Conservation (phyloP, 2,888 invertebrate species). For the Apamea anceps region DNA sequence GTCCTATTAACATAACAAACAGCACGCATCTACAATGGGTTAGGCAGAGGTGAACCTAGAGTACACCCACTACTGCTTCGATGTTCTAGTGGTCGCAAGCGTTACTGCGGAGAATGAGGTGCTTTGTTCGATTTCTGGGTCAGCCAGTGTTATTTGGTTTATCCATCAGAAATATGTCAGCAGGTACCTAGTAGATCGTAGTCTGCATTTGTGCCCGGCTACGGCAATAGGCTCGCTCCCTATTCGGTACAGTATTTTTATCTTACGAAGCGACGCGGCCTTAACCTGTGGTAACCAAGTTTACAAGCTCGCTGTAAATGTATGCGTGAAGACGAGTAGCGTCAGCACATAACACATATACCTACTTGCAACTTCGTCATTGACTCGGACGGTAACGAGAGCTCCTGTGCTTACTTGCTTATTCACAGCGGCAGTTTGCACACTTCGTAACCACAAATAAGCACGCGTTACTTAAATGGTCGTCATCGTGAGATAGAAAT, state of each 20-base stretch:
- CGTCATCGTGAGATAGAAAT: neutral
- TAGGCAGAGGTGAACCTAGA: neutral
- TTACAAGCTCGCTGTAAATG: neutral
- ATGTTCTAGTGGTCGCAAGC: neutral
- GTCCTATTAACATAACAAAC: neutral
- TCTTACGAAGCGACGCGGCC: neutral
- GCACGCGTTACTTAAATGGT: neutral
- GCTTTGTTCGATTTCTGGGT: neutral
- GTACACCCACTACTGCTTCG: neutral
- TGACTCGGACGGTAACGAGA: neutral
- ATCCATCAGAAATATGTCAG: neutral
- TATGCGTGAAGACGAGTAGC: neutral
- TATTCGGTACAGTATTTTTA: neutral
- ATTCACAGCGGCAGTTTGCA: neutral
- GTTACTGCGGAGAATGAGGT: neutral
- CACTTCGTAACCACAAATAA: neutral
- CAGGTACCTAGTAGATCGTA: neutral
- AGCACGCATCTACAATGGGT: neutral
- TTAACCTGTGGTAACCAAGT: neutral
- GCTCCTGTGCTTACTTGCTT: neutral
- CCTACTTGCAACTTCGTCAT: neutral
- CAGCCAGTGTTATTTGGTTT: neutral
- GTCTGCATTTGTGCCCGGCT: neutral
- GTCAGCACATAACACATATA: neutral
- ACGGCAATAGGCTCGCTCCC: neutral